Evolutionary conservation across 2,888 invertebrate species (phyloP), one percentile per base, ranked within the genome.

Genomic region (Lacanobia oleracea): DNA sequence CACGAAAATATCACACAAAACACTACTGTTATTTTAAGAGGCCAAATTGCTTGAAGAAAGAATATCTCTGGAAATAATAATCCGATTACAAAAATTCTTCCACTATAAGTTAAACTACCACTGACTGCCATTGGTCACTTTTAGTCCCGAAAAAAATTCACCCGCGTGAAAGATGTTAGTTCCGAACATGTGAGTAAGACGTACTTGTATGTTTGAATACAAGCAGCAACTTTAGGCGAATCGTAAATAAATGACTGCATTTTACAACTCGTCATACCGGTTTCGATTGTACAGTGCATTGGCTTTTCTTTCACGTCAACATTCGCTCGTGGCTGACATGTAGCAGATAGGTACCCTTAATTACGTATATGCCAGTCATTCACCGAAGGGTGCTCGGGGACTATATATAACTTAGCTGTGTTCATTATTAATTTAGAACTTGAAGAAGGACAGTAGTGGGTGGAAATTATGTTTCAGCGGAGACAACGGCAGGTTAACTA

Each of bases 221-320:
- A 40, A 50, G 33, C 50, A 16, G 51, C 65, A 23, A 69, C 16
- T 50, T 77, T 57, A 82, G 57, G 62, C 45, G 63, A 68, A 63
- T 60, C 71, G 62, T 70, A 64, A 76, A 65, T 50, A 56, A 67
- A 67, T 27, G 6, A 48, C 27, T 70, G 82, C 78, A 77, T 68
- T 77, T 76, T 61, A 48, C 18, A 82, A 77, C 82, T 23, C 6
- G 79, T 64, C 54, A 45, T 21, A 82, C 79, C 78, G 79, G 79
- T 79, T 82, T n/a, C 1, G 23, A 45, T 40, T 51, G 23, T 51
- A 60, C 45, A 67, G 82, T 82, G 79, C 79, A 82, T 68, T 64
- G 78, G n/a, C 82, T 69, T 81, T 76, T 59, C 65, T 54, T 69
- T 53, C 6, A 54, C 66, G 63, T 59, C 59, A 54, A 51, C 69